A percentile compares a stretch with the other conserved stretches of the same genome.
Evolutionary conservation across 1,140 invertebrate species (phyloP).

Genomic region (Elymnias hypermnestra): DNA sequence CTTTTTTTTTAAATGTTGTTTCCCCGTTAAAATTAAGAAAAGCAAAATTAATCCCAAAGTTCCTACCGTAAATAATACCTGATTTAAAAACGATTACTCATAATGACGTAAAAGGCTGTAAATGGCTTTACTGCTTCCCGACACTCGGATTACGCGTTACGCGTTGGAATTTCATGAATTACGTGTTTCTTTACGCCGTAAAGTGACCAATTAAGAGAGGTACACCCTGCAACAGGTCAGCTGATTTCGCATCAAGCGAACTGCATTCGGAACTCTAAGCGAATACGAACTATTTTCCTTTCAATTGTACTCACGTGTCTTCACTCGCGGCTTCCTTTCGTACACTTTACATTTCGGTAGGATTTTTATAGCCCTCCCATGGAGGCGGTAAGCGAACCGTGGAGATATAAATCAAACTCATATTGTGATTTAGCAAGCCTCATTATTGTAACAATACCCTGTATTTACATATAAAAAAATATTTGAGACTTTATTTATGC

Average conservation of each 20-base stretch:
- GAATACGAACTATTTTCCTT: constrained; percentile 11
- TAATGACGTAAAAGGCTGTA: constrained; percentile 30
- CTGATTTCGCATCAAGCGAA: neutral
- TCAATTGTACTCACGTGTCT: constrained; percentile 10
- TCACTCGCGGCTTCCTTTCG: constrained; percentile 9
- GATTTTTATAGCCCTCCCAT: constrained; percentile 65
- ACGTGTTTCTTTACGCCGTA: constrained; percentile 34
- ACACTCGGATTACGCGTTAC: constrained; percentile 37
- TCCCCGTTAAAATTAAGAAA: too few species aligned
- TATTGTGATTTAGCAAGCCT: constrained; percentile 72
- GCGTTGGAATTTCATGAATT: constrained; percentile 37
- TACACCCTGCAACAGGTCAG: constrained; percentile 24
- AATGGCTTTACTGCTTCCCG: constrained; percentile 26
- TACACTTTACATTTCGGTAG: constrained; percentile 43
- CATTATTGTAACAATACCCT: constrained; percentile 68
- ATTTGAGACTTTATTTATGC: constrained; percentile 65
- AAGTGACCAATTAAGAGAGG: constrained; percentile 50
- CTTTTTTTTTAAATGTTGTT: too few species aligned
- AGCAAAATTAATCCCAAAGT: neutral
- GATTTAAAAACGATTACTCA: constrained; percentile 34
- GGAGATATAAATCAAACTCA: constrained; percentile 73
- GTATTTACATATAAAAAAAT: constrained; percentile 73
- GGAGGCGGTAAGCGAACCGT: constrained; percentile 59
- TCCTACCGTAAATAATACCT: constrained; percentile 25
- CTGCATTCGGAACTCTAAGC: neutral